phyloP scores from a whole-genome alignment of 2,797 vertebrate species.

The Mormyrops boulengeri region DNA sequence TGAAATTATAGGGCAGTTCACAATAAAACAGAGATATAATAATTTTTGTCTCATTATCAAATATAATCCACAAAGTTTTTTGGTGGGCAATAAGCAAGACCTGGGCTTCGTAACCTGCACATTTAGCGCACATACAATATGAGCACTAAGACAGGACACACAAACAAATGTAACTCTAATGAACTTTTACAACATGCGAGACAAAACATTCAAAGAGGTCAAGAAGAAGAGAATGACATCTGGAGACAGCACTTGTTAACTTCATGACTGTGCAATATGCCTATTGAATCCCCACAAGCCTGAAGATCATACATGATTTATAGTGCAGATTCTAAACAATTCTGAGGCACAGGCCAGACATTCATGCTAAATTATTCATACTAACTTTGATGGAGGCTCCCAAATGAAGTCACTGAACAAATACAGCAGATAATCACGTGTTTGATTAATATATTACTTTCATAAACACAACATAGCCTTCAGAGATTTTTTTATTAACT shows the following conservation, averaged over 20 bases:
- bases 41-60: background rate
- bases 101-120: background rate
- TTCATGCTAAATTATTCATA: constrained; percentile 36
- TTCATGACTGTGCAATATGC: background rate
- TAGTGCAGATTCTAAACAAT: background rate
- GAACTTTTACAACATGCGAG: background rate
- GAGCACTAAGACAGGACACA: background rate
- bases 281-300: background rate
- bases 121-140: background rate
- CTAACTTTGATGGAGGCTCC: constrained; percentile 31
- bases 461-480: background rate
- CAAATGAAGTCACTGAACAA: background rate
- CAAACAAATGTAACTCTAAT: background rate
- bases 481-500: background rate
- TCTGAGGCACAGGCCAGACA: background rate
- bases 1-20: background rate
- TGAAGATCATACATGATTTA: background rate
- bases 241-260: background rate
- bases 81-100: background rate
- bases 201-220: background rate
- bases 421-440: constrained; percentile 22
- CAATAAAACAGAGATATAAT: background rate
- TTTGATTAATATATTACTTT: constrained; percentile 29
- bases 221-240: background rate
- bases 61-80: background rate